Base-by-base conservation (phyloP, 2,113 vertebrate genomes). In the Amia ocellicauda region DNA sequence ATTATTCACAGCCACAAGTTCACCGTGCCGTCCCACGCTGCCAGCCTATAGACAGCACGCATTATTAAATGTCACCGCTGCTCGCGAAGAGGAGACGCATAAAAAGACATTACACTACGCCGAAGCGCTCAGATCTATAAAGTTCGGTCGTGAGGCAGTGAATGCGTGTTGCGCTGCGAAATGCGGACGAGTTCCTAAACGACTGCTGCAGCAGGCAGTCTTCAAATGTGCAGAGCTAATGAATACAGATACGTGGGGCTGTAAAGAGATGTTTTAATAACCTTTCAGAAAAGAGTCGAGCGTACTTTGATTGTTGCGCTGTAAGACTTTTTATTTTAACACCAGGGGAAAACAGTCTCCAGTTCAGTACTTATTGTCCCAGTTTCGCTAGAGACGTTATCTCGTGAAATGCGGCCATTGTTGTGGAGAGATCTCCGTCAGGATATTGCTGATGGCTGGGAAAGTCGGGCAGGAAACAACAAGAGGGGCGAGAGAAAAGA, bases 401-500 rank as follows among this genome's bases (percentile, higher is more conserved):
- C 5, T 36, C 31, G 5, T 7, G 31, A 11, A 36, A 36, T 36
- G 31, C 11, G 5, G 5, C 31, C 11, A 36, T 36, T 36, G 11
- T 58, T 53, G 66, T 51, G 50, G 50, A 68, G 60, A 54, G 42
- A 53, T 16, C 60, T 67, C 63, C 63, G 9, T 71, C 73, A 69
- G 69, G 17, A 57, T 40, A 16, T 0, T 41, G 63, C 58, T 65
- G 47, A 43, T 62, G 57, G 64, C 69, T 69, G 71, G 69, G 56
- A 71, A 71, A 75, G 66, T 68, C 66, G 63, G 69, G 72, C 73
- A 72, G 73, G 73, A 75, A 75, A 59, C 60, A 51, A 41, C 61
- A 29, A 63, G 50, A 31, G 36, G 26, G 60, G 52, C 49, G 66
- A 51, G 62, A 66, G 66, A 68, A 58, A 61, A 55, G 64, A 31